Conservation (phyloP, 2,797 vertebrate genomes). For the Darevskia mixta region DNA sequence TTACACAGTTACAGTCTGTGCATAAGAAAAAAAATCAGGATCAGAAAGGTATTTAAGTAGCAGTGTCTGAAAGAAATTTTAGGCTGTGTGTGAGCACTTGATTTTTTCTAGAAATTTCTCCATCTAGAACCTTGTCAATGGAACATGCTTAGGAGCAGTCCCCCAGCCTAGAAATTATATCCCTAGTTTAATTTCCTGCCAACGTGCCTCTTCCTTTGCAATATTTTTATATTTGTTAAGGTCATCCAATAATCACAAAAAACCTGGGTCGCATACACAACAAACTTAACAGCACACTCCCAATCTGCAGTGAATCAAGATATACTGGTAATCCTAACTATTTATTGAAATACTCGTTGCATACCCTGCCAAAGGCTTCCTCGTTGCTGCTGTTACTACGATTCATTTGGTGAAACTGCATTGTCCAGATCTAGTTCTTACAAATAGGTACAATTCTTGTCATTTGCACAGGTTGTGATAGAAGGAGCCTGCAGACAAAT, state of each 20-base stretch:
- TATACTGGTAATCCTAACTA: not conserved
- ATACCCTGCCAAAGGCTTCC: not conserved
- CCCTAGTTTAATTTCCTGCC: not conserved
- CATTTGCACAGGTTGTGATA: slow-evolving; percentile 38
- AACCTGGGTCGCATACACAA: not conserved
- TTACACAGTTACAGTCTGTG: no score
- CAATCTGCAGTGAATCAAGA: not conserved
- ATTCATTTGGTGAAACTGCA: not conserved
- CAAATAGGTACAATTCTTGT: not conserved
- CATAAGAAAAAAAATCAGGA: no score
- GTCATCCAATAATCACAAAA: not conserved
- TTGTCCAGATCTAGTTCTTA: not conserved
- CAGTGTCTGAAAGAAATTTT: not conserved
- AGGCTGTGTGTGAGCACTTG: not conserved
- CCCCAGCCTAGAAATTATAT: not conserved
- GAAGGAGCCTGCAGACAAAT: slow-evolving; percentile 40
- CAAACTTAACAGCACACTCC: not conserved
- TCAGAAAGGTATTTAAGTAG: not conserved
- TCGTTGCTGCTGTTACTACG: not conserved
- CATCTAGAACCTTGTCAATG: not conserved
- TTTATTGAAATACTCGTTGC: not conserved
- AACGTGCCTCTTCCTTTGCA: not conserved
- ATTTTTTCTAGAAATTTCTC: not conserved
- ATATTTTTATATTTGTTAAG: not conserved
- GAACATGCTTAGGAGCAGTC: not conserved